Conservation (phyloP, 2,888 invertebrate genomes). For the Arge pagana region DNA sequence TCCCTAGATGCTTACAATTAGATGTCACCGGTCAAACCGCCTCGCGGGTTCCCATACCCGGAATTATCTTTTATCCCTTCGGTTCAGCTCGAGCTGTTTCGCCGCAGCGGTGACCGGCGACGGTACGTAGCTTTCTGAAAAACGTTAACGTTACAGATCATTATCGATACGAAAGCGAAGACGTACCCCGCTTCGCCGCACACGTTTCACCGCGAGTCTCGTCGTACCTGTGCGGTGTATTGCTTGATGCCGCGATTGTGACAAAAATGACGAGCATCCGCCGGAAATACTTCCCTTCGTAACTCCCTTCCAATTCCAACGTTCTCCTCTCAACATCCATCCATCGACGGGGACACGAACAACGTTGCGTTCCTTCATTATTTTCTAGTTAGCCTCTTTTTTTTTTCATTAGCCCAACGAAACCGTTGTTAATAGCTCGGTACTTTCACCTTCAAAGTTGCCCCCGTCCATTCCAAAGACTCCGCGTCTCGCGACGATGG, state of each 20-base stretch:
- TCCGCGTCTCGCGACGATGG: too few relatives aligned
- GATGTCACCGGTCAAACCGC: too few relatives aligned
- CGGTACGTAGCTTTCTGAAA: conserved; percentile 7
- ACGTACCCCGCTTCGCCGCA: conserved; percentile 31
- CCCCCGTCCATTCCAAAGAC: too few relatives aligned
- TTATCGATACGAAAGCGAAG: conserved; percentile 54
- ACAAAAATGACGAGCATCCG: conserved; percentile 59
- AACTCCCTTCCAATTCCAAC: too few relatives aligned
- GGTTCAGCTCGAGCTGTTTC: conserved; percentile 18
- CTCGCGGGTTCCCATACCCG: conserved; percentile 16
- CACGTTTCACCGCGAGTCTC: conserved; percentile 28
- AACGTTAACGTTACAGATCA: conserved; percentile 52
- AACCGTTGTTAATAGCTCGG: too few relatives aligned
- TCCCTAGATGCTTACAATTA: too few relatives aligned
- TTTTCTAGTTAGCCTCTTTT: conserved; percentile 49
- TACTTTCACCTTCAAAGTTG: too few relatives aligned
- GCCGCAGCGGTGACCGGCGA: conserved; percentile 1
- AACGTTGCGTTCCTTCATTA: conserved; percentile 43
- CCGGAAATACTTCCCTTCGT: conserved; percentile 54
- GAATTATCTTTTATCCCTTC: conserved; percentile 17
- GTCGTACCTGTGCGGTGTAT: conserved; percentile 35
- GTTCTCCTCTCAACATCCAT: conserved; percentile 37
- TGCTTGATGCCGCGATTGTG: conserved; percentile 55
- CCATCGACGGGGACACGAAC: conserved; percentile 15
- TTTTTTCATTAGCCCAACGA: too few relatives aligned